Percentiles rank a stretch among this genome's conserved stretches.
Evolutionary conservation across 2,113 vertebrate genomes (phyloP).

Genomic region (Perca schrenkii): DNA sequence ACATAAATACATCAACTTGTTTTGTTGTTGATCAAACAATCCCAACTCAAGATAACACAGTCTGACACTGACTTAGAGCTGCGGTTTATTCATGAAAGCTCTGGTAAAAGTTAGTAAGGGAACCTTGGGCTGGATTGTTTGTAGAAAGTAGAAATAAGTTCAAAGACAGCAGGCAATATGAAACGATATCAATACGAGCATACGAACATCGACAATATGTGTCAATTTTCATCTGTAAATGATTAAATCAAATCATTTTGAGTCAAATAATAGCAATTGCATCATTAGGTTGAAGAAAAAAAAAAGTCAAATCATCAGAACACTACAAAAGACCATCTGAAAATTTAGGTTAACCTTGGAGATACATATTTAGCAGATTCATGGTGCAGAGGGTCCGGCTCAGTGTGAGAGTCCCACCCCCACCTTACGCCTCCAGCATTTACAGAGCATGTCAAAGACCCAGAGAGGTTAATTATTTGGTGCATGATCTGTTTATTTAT

Average conservation of each 20-base stretch:
- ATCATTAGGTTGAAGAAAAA: background rate
- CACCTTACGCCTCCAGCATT: slow-evolving; percentile 38
- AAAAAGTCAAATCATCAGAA: background rate
- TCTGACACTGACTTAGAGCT: too few relatives aligned
- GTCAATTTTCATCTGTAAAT: background rate
- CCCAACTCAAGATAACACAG: background rate
- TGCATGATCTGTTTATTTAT: slow-evolving; percentile 83
- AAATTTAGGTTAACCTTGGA: slow-evolving; percentile 36
- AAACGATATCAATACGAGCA: background rate
- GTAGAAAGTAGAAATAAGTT: background rate
- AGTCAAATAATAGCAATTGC: too few relatives aligned
- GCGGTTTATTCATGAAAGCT: too few relatives aligned
- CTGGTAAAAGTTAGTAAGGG: too few relatives aligned
- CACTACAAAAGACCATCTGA: background rate
- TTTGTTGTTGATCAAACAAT: background rate
- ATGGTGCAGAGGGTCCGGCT: background rate
- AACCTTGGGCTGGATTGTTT: background rate
- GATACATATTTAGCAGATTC: slow-evolving; percentile 26
- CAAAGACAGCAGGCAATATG: too few relatives aligned
- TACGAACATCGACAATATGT: background rate
- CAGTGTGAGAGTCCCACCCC: background rate
- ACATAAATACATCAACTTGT: background rate
- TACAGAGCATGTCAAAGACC: slow-evolving; percentile 77
- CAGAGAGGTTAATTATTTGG: slow-evolving; percentile 82
- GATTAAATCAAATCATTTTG: background rate